Percentiles rank a stretch among this genome's conserved stretches.
Evolutionary conservation across 2,113 vertebrate species (phyloP).

Genomic region (Vulpes vulpes): DNA sequence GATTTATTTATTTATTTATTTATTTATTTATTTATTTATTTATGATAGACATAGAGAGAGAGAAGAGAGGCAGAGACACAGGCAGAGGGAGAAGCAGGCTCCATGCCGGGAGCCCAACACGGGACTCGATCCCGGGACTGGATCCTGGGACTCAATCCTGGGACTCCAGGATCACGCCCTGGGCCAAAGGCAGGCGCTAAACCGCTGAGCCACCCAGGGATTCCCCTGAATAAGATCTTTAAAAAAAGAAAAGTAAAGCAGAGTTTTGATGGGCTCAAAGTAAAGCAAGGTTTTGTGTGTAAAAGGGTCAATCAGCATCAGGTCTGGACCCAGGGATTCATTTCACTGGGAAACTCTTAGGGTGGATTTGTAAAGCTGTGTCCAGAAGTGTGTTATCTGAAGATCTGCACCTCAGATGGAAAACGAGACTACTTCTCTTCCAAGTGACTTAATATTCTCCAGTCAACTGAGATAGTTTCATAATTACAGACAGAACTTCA

Average conservation of each 20-base stretch:
- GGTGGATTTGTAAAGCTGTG: not conserved
- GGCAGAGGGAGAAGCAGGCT: no score
- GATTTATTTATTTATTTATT: no score
- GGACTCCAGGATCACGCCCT: no score
- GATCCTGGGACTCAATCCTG: no score
- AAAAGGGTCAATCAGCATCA: not conserved
- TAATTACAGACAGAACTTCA: not conserved
- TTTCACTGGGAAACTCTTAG: not conserved
- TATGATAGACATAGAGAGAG: no score
- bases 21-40: no score
- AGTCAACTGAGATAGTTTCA: not conserved
- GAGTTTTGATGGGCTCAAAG: not conserved
- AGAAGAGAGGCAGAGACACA: no score
- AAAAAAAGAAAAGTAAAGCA: not conserved
- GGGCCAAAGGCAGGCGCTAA: no score
- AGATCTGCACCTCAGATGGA: not conserved
- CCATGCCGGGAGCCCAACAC: no score
- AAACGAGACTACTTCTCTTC: not conserved
- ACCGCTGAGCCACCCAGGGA: no score
- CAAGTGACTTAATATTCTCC: not conserved
- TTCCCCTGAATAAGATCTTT: no score
- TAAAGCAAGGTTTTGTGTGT: not conserved
- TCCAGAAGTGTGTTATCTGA: not conserved
- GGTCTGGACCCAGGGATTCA: not conserved
- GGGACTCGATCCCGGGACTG: no score